Evolutionary conservation across 2,888 invertebrate species (phyloP), one percentile per base, ranked within the genome.

Genomic region (Dryobota labecula): DNA sequence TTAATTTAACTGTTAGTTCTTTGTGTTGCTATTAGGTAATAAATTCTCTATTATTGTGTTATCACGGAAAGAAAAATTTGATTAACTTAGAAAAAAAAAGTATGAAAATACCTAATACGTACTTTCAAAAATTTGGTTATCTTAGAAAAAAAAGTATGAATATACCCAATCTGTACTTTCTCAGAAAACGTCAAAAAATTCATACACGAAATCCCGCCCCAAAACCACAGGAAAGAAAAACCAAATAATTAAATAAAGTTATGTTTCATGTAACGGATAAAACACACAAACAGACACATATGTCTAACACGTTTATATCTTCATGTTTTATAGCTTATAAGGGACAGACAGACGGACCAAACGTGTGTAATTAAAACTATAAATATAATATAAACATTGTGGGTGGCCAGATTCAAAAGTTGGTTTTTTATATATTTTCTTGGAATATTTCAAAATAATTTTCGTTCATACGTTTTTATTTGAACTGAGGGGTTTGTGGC

Each of bases 281-380:
- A 53, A 84, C 69, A 78, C 57, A 84, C 74, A 78, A 73, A 83
- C 80, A 76, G 33, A 70, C 78, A 69, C 83, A 84, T 51, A 74
- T 84, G 84, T 74, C 66, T 20, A 47, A 69, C 78, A 78, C 72
- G 64, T 83, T 73, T 73, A 72, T 62, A 71, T 70, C 38, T 68
- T 70, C 58, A 72, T 66, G 70, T 84, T 84, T 84, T 84, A 84
- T 84, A 78, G 81, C 73, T 54, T 57, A 54, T 9, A 30, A 38
- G 69, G 66, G 63, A 84, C 73, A 79, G 60, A 69, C 54, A 56
- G 61, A 80, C 56, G 66, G 20, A 79, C 47, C 57, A 70, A 76
- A 76, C 54, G 64, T 62, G 62, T 62, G 57, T 83, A 83, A 71
- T 83, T 84, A 84, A 71, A 81, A 70, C 70, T 76, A 64, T 70